Base-by-base conservation (phyloP, 2,888 invertebrate species). In the Cheilosia variabilis region DNA sequence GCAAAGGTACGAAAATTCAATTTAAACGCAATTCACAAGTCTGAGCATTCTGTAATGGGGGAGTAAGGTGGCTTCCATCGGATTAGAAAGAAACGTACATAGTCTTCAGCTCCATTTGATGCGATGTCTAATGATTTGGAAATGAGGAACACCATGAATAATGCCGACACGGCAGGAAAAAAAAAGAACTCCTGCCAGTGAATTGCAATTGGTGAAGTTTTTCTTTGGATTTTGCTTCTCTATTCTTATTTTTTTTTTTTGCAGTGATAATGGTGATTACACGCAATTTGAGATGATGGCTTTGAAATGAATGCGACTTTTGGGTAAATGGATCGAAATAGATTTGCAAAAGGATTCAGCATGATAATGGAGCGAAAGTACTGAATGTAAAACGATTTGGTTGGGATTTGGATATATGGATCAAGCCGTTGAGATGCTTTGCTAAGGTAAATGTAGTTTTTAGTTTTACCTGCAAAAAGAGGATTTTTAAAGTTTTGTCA, bases 111-210 rank as follows among this genome's bases (percentile, higher is more conserved):
- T 73, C 41, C 52, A 45, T 50, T 83, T 68, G 43, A 43, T 73
- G 72, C 57, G 37, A 68, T 78, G 73, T 68, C 73, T 83, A 83
- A 83, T 83, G 78, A 78, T 83, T 78, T 83, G 83, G 78, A 83
- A 83, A 73, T 83, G 73, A 78, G 73, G 73, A 60, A 78, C 73
- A 83, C 22, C 68, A 66, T 72, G 52, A 77, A 55, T 66, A 76
- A 76, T 71, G 76, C 50, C 69, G 52, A 76, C 34, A 47, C 58
- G 27, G 50, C n/a, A 41, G 9, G 15, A 34, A 17, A 34, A 27
- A 62, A 17, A 57, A 50, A 47, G 24, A 68, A 57, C 53, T 55
- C 45, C 10, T 50, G 60, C 53, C 60, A 31, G 50, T 68, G 43
- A 63, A 73, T 58, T 69, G 78, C 78, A 78, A 73, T 83, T 68